Evolutionary conservation across 2,888 invertebrate genomes (phyloP).

Genomic region (Punctoribates punctum): DNA sequence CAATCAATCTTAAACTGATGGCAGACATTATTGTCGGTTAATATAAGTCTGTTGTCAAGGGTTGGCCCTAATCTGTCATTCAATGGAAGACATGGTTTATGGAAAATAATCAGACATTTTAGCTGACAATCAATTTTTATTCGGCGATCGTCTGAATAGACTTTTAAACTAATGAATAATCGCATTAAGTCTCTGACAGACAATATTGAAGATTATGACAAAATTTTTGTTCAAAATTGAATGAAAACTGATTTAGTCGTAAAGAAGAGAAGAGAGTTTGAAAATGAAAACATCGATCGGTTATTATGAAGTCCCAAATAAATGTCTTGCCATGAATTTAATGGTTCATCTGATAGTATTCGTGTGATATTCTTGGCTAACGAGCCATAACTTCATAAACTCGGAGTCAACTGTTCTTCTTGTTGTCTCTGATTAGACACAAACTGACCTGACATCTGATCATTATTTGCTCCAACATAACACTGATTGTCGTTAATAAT

Average conservation of each 20-base stretch:
- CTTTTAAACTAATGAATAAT: conserved; percentile 13
- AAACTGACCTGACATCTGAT: no score
- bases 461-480: no score
- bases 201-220: neutral
- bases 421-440: neutral
- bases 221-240: neutral
- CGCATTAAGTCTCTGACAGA: neutral
- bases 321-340: neutral
- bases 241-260: neutral
- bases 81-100: neutral
- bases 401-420: neutral
- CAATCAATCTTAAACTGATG: neutral
- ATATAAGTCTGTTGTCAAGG: neutral
- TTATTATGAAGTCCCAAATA: neutral
- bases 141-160: neutral
- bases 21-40: neutral
- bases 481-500: no score
- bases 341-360: conserved; percentile 1
- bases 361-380: conserved; percentile 4
- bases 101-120: neutral
- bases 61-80: conserved; percentile 9
- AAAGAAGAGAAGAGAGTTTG: neutral
- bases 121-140: neutral
- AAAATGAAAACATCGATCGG: neutral
- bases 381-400: neutral